Base-by-base conservation (phyloP, 2,888 invertebrate species). In the Scaptomyza tumidula region DNA sequence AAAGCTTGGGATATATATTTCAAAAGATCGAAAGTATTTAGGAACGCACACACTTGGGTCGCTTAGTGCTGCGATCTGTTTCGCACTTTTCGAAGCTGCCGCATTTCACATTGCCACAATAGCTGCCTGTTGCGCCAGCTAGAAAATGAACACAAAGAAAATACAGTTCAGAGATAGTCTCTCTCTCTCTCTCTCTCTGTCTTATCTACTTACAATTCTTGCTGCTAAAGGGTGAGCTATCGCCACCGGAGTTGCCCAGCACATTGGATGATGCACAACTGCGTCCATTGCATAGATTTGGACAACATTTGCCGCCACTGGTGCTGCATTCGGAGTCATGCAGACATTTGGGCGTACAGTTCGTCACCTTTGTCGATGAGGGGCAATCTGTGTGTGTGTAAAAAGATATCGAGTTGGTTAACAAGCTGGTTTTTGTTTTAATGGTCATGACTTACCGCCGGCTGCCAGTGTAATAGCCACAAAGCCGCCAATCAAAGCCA, bases 71-170 rank as follows among this genome's bases (percentile, higher is more conserved):
- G 16, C 94, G 93, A 86, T 96, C 96, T 73, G 93, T 91, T 83
- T 94, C 94, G 91, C 96, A 96, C 71, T 95, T 95, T 89, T 96
- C 95, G 70, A 93, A 94, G 0, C 94, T 89, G 81, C 93, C 93
- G 86, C 96, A 96, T 90, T 95, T 96, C 11, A 94, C 93, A 83
- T 95, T 95, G 80, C 94, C 95, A 81, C 96, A 96, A 86, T 94
- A 95, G 1, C 93, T 91, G 0, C 95, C 94, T 3, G 93, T 89
- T 1, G 92, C 92, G 45, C 78, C 80, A 57, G 82, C 90, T 76
- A 66, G 57, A 71, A 72, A 46, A 50, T 14, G 14, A n/a, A 7
- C 1, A 14, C 1, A 37, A 13, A 6, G 6, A 35, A 13, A 35
- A 13, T 35, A 29, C 6, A 3, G n/a, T 37, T n/a, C 0, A 37